Percentiles rank a stretch among this genome's conserved stretches.
Evolutionary conservation across 2,113 vertebrate species (phyloP).

Genomic region (Candoia aspera): DNA sequence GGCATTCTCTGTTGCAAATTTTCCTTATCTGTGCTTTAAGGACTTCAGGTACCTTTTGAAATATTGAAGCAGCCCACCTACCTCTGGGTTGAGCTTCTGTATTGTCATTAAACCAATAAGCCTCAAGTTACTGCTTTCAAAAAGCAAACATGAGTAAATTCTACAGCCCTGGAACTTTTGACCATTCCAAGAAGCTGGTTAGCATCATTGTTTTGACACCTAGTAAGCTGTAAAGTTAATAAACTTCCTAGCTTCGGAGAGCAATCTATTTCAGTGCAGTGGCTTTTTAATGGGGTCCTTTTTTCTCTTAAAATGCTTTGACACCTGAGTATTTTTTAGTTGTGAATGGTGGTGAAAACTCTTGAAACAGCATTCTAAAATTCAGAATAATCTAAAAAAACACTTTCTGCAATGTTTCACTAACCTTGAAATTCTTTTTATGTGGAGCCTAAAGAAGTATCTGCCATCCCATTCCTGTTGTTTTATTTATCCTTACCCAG

Average conservation of each 20-base stretch:
- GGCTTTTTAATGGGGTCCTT: neutral
- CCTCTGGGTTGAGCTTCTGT: neutral
- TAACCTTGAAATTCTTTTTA: neutral
- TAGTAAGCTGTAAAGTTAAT: neutral
- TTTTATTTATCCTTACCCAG: neutral
- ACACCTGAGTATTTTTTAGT: neutral
- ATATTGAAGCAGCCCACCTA: neutral
- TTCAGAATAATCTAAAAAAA: neutral
- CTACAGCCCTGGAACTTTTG: neutral
- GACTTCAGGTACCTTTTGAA: neutral
- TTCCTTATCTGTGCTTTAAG: neutral
- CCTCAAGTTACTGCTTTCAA: neutral
- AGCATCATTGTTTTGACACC: neutral
- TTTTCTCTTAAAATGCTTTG: neutral
- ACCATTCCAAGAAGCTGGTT: neutral
- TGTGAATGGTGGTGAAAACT: neutral
- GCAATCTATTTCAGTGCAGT: neutral
- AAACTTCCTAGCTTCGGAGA: neutral
- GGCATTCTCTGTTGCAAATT: neutral
- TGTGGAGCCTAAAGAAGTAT: neutral
- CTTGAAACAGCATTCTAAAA: neutral
- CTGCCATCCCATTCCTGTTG: neutral
- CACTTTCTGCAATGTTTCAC: neutral
- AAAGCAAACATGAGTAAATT: neutral
- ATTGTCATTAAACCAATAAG: neutral